A percentile compares a stretch with the other conserved stretches of the same genome.
Evolutionary conservation across 2,797 vertebrate genomes (phyloP).

Genomic region (Premnoplex brunnescens): DNA sequence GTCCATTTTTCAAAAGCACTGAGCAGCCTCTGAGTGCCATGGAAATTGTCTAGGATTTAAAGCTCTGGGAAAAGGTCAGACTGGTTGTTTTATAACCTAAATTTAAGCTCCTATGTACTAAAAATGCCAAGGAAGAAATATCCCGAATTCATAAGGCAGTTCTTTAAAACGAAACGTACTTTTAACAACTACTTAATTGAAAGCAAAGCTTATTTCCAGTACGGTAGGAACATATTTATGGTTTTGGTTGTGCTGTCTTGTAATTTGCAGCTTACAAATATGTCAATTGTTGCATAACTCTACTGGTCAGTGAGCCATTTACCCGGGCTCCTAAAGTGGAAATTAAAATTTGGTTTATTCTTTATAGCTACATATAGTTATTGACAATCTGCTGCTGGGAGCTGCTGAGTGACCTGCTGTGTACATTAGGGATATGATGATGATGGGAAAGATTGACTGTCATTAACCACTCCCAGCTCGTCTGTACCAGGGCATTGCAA

Average conservation of each 20-base stretch:
- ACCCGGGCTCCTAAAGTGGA: background rate
- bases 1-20: background rate
- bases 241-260: background rate
- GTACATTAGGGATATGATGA: background rate
- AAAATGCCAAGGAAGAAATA: conserved; percentile 33
- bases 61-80: conserved; percentile 6
- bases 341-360: background rate
- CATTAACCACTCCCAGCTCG: background rate
- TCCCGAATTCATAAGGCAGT: background rate
- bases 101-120: conserved; percentile 27
- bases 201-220: conserved; percentile 15
- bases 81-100: conserved; percentile 10
- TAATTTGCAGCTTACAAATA: conserved; percentile 3
- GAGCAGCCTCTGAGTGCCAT: background rate
- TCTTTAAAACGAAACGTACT: background rate
- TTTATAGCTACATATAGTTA: background rate
- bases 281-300: background rate
- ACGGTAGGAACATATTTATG: background rate
- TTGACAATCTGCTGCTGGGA: background rate
- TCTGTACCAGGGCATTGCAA: background rate
- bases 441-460: background rate
- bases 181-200: conserved; percentile 13
- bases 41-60: conserved; percentile 13
- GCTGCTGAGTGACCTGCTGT: background rate
- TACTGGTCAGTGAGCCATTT: background rate